Conservation (phyloP, 2,888 invertebrate genomes). For the Tanytarsus gracilentus region DNA sequence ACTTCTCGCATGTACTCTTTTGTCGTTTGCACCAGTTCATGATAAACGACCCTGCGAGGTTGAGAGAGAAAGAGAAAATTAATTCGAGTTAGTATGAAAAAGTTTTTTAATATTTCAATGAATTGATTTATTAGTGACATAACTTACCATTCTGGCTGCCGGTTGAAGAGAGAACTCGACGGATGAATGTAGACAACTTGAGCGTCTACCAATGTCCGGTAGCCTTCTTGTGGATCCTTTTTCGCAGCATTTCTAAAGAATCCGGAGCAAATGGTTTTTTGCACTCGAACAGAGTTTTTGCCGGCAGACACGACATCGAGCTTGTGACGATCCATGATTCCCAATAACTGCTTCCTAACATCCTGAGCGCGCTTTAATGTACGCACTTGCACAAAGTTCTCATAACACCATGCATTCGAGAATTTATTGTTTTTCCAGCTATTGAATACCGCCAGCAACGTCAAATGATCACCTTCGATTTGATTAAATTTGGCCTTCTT, state of each 20-base stretch:
- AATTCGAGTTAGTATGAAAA: not conserved
- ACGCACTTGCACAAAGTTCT: slow-evolving; percentile 96
- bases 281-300: slow-evolving; percentile 88
- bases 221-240: slow-evolving; percentile 90
- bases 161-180: slow-evolving; percentile 92
- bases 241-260: slow-evolving; percentile 99
- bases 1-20: slow-evolving; percentile 99
- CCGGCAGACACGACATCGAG: slow-evolving; percentile 94
- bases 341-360: slow-evolving; percentile 92
- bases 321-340: slow-evolving; percentile 96
- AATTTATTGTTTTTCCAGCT: slow-evolving; percentile 99
- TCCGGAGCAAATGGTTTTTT: slow-evolving; percentile 96
- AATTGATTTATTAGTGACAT: too few species aligned
- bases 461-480: slow-evolving; percentile 95
- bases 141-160: slow-evolving; percentile 92
- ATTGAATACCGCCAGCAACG: slow-evolving; percentile 95
- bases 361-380: slow-evolving; percentile 96
- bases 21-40: slow-evolving; percentile 96
- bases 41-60: slow-evolving; percentile 80
- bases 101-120: not conserved
- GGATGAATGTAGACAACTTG: slow-evolving; percentile 99
- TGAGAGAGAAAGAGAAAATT: not conserved
- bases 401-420: slow-evolving; percentile 98
- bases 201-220: slow-evolving; percentile 92
- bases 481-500: slow-evolving; percentile 99